phyloP scores from a whole-genome alignment of 92 coral and sea anemone species.

The Micromussa lordhowensis region DNA sequence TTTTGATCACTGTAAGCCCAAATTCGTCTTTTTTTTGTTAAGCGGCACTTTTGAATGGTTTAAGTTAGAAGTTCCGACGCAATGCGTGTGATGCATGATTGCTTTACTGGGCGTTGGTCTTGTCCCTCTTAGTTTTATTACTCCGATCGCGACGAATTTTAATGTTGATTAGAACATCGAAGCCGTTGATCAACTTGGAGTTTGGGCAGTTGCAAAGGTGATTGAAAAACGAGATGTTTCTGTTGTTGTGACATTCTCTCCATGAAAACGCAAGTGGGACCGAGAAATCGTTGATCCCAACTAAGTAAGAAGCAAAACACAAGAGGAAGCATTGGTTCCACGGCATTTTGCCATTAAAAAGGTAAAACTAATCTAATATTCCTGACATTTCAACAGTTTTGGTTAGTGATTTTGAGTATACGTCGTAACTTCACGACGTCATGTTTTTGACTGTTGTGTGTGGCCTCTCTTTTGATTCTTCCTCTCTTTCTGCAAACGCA shows the following conservation, averaged over 20 bases:
- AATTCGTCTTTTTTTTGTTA: constrained; percentile 1
- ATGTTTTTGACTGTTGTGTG: background rate
- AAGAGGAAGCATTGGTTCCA: constrained; percentile 22
- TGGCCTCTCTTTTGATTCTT: no score
- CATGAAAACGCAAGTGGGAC: constrained; percentile 14
- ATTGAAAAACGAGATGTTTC: constrained; percentile 15
- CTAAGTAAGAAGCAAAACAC: constrained; percentile 7
- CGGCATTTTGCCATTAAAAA: constrained; percentile 40
- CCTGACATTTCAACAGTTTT: background rate
- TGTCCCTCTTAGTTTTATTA: no score
- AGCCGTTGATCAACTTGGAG: constrained; percentile 39
- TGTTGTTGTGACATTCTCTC: constrained; percentile 16
- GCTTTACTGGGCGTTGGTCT: no score
- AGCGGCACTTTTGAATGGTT: background rate
- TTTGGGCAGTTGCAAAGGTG: constrained; percentile 22
- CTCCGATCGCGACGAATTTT: constrained; percentile 9
- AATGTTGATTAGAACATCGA: constrained; percentile 30
- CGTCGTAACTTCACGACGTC: background rate
- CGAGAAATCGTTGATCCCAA: background rate
- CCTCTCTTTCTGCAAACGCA: no score
- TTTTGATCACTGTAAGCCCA: constrained; percentile 7
- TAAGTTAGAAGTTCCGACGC: background rate
- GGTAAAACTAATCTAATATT: background rate
- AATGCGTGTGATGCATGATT: no score
- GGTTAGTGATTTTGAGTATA: background rate